Evolutionary conservation across 2,888 invertebrate species (phyloP), one percentile per base, ranked within the genome.

Genomic region (Euclidia mi): DNA sequence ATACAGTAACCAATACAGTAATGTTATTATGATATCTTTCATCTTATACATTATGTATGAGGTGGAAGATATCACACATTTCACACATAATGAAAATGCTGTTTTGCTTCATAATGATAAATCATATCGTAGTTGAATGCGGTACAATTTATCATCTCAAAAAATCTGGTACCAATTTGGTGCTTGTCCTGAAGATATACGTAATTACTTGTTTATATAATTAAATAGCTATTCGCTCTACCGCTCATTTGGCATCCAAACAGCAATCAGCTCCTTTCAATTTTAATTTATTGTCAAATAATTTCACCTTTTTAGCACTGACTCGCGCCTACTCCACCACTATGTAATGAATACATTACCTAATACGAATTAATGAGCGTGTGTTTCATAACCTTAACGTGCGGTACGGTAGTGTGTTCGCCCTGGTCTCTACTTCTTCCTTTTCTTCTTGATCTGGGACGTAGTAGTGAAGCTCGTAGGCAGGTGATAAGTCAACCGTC

Each of bases 381-480:
- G 43, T 45, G 52, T 58, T 65, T 85, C 86, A 88, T 81, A 82
- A 76, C 56, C 78, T 76, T 65, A 70, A 85, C 10, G 2, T 14
- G 7, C 62, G 70, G 56, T 66, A 77, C 12, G 82, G 74, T 31
- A 62, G 11, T 4, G 81, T 64, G 17, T 68, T 50, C 1, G 78
- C 51, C 9, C 71, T 80, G n/a, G 77, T 67, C 31, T 84, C 84
- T 1, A 72, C 58, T 44, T 79, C 75, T 41, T 88, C 85, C 20
- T 73, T 81, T 61, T 93, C 91, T 58, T 93, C 93, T 67, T 93
- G 88, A 1, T 92, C 92, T 0, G 93, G 92, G 15, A 93, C 85
- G 75, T 90, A 94, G 72, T 93, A 94, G 58, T 91, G 91, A 51
- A 94, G 79, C 79, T 94, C 94, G 71, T 93, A 94, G 0, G 88